These are phyloP conservation scores for Drosophila greeni DNA, from an alignment of 2,888 invertebrate genomes.

Conservation along the genomic window DNA sequence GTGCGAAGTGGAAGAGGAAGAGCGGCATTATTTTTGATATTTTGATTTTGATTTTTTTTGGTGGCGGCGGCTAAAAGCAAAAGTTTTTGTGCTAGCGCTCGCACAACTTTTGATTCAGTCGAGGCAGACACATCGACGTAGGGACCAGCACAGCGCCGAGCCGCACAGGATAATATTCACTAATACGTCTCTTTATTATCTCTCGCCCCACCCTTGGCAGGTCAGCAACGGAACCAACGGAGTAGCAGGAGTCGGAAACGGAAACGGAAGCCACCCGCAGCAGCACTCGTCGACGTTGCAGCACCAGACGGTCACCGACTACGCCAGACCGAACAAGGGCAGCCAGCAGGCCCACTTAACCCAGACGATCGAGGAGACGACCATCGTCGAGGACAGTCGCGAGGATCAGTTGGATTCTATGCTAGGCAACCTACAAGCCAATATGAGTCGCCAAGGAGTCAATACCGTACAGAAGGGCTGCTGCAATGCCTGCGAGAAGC, in stretches of 20 bases:
- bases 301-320: constrained; percentile 83
- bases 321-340: constrained; percentile 85
- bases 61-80: constrained; percentile 58
- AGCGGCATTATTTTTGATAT: constrained; percentile 44
- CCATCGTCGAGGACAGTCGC: constrained; percentile 76
- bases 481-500: constrained; percentile 99
- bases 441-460: constrained; percentile 99
- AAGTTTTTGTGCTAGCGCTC: constrained; percentile 71
- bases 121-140: constrained; percentile 74
- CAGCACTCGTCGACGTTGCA: constrained; percentile 45
- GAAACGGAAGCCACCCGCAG: constrained; percentile 35
- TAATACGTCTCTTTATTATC: constrained; percentile 16
- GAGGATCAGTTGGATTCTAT: constrained; percentile 81
- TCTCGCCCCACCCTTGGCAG: constrained; percentile 77
- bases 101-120: constrained; percentile 79
- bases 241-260: constrained; percentile 38
- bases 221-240: constrained; percentile 80
- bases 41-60: constrained; percentile 33
- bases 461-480: constrained; percentile 99
- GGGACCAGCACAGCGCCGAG: constrained; percentile 23
- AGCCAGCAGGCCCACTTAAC: constrained; percentile 78
- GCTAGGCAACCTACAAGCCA: constrained; percentile 87
- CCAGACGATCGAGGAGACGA: constrained; percentile 77
- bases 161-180: constrained; percentile 5
- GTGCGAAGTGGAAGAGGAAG: constrained; percentile 34